These are phyloP conservation scores for Sphinx pinastri DNA, from an alignment of 2,888 invertebrate genomes.

Conservation along the genomic window DNA sequence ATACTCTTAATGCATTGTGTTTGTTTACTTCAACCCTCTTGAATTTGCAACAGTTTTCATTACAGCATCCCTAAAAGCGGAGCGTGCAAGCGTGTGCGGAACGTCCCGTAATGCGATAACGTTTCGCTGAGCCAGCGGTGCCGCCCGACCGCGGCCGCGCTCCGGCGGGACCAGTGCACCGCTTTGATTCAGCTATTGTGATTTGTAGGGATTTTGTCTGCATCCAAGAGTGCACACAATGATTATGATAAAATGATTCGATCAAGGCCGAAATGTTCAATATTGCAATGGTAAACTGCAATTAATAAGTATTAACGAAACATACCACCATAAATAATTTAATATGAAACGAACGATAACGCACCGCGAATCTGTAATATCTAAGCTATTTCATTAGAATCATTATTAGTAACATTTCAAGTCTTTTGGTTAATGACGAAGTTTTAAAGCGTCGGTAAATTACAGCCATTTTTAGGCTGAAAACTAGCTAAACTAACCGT, in stretches of 20 bases:
- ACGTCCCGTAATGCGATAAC: slow-evolving; percentile 10
- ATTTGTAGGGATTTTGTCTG: background rate
- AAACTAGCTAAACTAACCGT: background rate
- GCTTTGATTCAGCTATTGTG: slow-evolving; percentile 6
- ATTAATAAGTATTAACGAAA: too few relatives aligned
- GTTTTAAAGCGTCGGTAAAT: background rate
- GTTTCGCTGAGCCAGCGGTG: slow-evolving; percentile 21
- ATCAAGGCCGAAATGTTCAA: background rate
- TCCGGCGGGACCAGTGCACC: background rate
- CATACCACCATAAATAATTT: too few relatives aligned
- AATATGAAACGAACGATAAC: too few relatives aligned
- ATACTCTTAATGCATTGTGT: background rate
- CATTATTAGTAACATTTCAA: too few relatives aligned
- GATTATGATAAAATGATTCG: background rate
- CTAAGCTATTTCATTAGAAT: too few relatives aligned
- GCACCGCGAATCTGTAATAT: too few relatives aligned
- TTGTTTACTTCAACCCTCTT: background rate
- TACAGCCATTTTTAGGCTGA: background rate
- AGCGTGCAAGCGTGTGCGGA: background rate
- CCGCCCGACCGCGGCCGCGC: slow-evolving; percentile 4
- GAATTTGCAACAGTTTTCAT: background rate
- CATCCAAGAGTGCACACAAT: background rate
- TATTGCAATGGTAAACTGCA: background rate
- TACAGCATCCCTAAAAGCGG: background rate
- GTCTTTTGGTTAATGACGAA: background rate